A percentile compares a stretch with the other conserved stretches of the same genome.
Evolutionary conservation across 1,140 invertebrate genomes (phyloP).

Genomic region (Dryas iulia): DNA sequence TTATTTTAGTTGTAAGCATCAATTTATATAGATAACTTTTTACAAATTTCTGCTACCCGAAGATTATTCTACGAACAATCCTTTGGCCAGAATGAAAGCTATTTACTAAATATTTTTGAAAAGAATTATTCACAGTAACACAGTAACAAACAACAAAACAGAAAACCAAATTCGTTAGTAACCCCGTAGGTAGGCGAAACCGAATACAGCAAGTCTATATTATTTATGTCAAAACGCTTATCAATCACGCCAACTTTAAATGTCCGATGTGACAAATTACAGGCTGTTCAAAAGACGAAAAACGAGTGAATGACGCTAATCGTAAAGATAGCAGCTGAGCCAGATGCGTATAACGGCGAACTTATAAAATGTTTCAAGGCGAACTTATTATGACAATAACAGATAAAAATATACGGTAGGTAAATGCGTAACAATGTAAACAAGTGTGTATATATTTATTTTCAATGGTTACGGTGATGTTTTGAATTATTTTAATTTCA

Average conservation of each 20-base stretch:
- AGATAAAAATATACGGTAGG: neutral
- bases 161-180: neutral
- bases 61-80: no score
- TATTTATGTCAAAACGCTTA: neutral
- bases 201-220: neutral
- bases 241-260: conserved; percentile 1
- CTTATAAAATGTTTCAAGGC: neutral
- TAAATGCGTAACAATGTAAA: neutral
- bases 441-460: neutral
- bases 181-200: neutral
- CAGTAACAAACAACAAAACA: neutral
- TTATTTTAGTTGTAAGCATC: no score
- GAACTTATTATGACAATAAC: neutral
- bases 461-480: no score
- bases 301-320: neutral
- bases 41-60: no score
- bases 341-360: neutral
- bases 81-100: no score
- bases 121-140: no score
- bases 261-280: conserved; percentile 6
- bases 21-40: no score
- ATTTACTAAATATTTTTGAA: no score
- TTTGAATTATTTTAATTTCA: no score
- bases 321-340: neutral
- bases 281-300: neutral